Evolutionary conservation across 2,797 vertebrate species (phyloP), one percentile per base, ranked within the genome.

Genomic region (Tapirus indicus): DNA sequence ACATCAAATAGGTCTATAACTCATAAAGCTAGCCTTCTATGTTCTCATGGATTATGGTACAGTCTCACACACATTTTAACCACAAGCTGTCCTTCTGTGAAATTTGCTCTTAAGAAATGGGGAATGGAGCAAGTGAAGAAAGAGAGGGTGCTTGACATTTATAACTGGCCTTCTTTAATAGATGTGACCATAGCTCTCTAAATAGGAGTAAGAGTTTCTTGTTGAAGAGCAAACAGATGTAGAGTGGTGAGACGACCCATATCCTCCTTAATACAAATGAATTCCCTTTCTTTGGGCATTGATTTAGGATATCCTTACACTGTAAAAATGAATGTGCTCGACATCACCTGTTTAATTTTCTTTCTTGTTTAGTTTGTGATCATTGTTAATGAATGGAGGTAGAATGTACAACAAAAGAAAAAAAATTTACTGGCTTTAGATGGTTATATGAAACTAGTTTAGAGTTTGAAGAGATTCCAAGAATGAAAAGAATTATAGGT

Each of bases 401-500:
- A 95, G 44, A 96, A 94, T 38, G 56, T 3, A 95, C 54, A 79
- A 84, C 35, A 93, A 88, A 79, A 93, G 56, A 35, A 74, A 94
- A 83, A 97, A 60, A 79, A 47, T 38, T 38, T 77, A 91, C 52
- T 95, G 85, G 23, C 27, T 94, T 94, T 94, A 49, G 27, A 74
- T 83, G 52, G 44, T 82, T 96, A 91, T 92, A 85, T 92, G 94
- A 96, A 94, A 93, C 47, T 86, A 91, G 66, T 89, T 91, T 74
- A 93, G 72, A 83, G 41, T 93, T 96, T 97, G 64, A 96, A 95
- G 60, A 71, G 64, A 95, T 97, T 96, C 91, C 91, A 97, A 91
- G 78, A 96, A 97, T 91, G 94, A 94, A 97, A 97, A 96, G 88
- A 97, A 97, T 97, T 96, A 96, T 89, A 93, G 88, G 62, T 96